Evolutionary conservation across 2,113 vertebrate species (phyloP).

Genomic region (Junco hyemalis): DNA sequence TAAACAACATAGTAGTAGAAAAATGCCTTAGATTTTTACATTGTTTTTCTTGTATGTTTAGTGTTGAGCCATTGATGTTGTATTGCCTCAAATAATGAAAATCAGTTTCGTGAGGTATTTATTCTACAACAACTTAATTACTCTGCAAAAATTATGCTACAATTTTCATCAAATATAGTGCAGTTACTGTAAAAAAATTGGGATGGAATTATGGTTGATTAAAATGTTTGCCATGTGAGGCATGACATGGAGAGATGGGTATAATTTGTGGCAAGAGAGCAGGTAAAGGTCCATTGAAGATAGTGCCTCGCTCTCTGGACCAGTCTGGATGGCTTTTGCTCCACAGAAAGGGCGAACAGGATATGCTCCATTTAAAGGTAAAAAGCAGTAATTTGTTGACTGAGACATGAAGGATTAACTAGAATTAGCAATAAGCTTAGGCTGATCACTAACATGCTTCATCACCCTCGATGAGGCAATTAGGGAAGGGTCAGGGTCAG

Average conservation of each 20-base stretch:
- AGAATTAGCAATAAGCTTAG: neutral
- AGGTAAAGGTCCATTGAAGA: neutral
- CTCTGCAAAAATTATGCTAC: neutral
- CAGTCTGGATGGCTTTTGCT: neutral
- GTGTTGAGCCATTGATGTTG: neutral
- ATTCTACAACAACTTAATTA: neutral
- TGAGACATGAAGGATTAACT: neutral
- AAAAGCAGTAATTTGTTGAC: neutral
- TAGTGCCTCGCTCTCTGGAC: neutral
- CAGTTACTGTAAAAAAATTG: neutral
- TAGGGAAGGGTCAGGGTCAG: neutral
- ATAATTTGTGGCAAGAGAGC: neutral
- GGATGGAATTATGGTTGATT: neutral
- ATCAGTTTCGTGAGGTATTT: neutral
- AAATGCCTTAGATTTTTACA: neutral
- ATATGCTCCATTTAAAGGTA: neutral
- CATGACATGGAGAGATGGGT: accelerated
- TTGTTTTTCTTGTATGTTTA: neutral
- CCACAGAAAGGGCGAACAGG: neutral
- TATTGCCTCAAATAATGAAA: neutral
- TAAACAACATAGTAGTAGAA: neutral
- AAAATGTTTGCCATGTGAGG: neutral
- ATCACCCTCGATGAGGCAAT: accelerated
- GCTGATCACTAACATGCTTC: neutral
- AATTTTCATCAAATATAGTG: neutral